Evolutionary conservation across 1,140 invertebrate genomes (phyloP), one percentile per base, ranked within the genome.

Genomic region (Rhagoletis zephyria): DNA sequence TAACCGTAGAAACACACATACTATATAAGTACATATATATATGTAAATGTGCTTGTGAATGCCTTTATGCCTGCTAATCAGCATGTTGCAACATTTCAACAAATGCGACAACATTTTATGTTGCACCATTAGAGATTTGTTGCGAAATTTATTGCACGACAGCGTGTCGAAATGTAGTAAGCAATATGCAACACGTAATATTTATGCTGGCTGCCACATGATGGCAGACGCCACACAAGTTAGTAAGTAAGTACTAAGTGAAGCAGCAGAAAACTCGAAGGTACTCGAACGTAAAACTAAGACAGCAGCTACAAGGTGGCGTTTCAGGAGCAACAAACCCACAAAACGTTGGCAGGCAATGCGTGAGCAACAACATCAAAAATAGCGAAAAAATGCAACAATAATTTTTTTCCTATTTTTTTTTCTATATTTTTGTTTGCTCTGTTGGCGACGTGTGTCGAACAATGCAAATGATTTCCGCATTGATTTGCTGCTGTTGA

Each of bases 401-500:
- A 63, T 7, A 14, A 1, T 63, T 63, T 63, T 7, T 14, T 63
- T 63, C 30, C 30, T 30, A 30, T 30, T 16, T 63, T 19, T 81
- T 81, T 56, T 5, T 30, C 1, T 30, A 30, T 81, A 30, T 81
- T 81, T 81, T 30, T 30, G 30, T 30, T 30, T 30, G 30, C 5
- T 1, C 30, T 56, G 19, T 7, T 2, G 74, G 51, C 51, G 74
- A 81, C 51, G 74, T 81, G 74, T 81, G 48, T 81, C 48, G 74
- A 81, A 81, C 74, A 81, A 81, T 81, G 74, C 74, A 81, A 81
- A 81, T 81, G 74, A 81, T 81, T 81, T 81, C 74, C 74, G 74
- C 74, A 81, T 81, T 81, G 45, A 81, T 81, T 81, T 74, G 45
- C 19, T 56, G 74, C 5, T 81, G 74, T 51, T 56, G 2, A n/a